Evolutionary conservation across 1,140 invertebrate genomes (phyloP), one percentile per base, ranked within the genome.

Genomic region (Geopemphigus sp.): DNA sequence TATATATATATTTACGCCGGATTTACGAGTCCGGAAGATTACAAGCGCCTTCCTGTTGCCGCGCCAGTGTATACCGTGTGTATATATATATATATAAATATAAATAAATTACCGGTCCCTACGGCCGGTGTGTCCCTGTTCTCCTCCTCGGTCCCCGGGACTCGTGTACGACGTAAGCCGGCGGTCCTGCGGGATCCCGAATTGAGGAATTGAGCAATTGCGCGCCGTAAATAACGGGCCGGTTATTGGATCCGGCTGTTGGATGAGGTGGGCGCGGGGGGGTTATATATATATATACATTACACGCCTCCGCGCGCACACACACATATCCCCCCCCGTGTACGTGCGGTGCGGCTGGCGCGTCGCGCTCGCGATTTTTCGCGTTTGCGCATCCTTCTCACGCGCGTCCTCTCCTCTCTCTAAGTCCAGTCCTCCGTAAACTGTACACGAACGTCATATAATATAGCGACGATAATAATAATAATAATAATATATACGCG

Each of bases 201-300:
- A 74, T 73, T 54, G 53, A 74, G 29, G 19, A 74, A 74, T 74
- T 32, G 29, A 56, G 29, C 26, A n/a, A 57, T 32, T 57, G 24
- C 32, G 32, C 56, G 29, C 39, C 73, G 15, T 76, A 76, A 76
- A 76, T 47, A 61, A 76, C 12, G 1, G 1, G 12, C n/a, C 32
- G 3, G 73, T 76, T 61, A 61, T 76, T 39, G 54, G 73, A 76
- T 59, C 73, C 54, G 56, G 73, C 26, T 76, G 73, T 56, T 11
- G n/a, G 26, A 24, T 4, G 53, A 54, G 19, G 53, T 54, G 32
- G 32, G 5, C 54, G 19, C 47, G 47, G 1, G 47, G 47, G 8
- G 47, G 17, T n/a, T n/a, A n/a, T n/a, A n/a, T n/a, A n/a, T n/a
- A n/a, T n/a, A n/a, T n/a, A n/a, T n/a, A n/a, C n/a, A n/a, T n/a